These are phyloP conservation scores for Alaudala cheleensis DNA, from an alignment of 2,113 vertebrate genomes.

Conservation along the genomic window DNA sequence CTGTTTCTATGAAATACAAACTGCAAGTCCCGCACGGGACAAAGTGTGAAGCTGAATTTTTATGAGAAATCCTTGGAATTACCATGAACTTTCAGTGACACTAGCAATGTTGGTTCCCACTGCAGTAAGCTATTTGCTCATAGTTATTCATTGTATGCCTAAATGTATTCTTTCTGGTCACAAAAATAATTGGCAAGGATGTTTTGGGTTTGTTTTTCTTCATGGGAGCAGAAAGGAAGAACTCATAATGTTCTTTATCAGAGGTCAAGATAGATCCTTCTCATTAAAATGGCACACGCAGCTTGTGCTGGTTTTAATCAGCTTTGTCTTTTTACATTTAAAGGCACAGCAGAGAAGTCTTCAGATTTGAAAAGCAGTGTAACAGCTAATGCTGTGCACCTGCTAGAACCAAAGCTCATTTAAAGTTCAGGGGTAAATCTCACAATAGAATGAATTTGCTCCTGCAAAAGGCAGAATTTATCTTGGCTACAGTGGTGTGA, in stretches of 20 bases:
- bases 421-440: neutral
- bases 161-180: slow-evolving; percentile 36
- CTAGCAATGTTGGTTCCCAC: slow-evolving; percentile 7
- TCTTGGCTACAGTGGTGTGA: neutral
- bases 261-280: slow-evolving; percentile 1
- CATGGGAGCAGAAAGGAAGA: slow-evolving; percentile 44
- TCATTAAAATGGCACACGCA: neutral
- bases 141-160: slow-evolving; percentile 14
- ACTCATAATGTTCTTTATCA: neutral
- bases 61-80: slow-evolving; percentile 45
- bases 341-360: neutral
- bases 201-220: slow-evolving; percentile 23
- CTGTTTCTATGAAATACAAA: slow-evolving; percentile 15
- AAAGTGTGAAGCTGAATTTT: slow-evolving; percentile 63
- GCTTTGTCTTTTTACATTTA: slow-evolving; percentile 2
- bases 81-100: slow-evolving; percentile 65
- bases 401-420: neutral
- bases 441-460: neutral
- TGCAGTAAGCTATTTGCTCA: slow-evolving; percentile 21
- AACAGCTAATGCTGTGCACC: neutral
- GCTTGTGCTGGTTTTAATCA: slow-evolving; percentile 38
- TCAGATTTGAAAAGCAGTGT: neutral
- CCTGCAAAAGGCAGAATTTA: neutral
- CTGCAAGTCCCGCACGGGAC: slow-evolving; percentile 36
- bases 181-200: slow-evolving; percentile 38